phyloP scores from a whole-genome alignment of 2,797 vertebrate species.

The Artibeus jamaicensis region DNA sequence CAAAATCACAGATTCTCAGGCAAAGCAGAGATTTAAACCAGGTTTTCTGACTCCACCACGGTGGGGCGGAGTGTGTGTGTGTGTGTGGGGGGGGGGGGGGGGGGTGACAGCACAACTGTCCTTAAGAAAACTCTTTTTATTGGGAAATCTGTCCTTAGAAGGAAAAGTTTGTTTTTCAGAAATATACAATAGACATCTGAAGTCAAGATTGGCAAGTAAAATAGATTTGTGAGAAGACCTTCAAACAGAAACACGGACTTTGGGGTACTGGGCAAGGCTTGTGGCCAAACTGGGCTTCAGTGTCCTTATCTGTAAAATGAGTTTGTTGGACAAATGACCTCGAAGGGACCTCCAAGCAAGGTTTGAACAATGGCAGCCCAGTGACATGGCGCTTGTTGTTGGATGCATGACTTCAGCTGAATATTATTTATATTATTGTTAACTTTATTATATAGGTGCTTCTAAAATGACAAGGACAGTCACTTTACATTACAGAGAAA shows the following conservation, averaged over 20 bases:
- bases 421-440: neutral
- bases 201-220: neutral
- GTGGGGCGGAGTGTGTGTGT: too few relatives aligned
- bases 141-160: neutral
- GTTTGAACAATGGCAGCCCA: neutral
- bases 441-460: neutral
- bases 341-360: neutral
- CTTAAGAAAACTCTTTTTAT: neutral
- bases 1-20: neutral
- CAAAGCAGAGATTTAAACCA: neutral
- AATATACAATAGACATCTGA: neutral
- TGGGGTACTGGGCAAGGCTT: neutral
- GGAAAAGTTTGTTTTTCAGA: neutral
- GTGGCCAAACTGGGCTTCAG: neutral
- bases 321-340: neutral
- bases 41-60: neutral
- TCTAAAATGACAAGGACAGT: neutral
- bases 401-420: neutral
- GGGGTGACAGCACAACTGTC: neutral
- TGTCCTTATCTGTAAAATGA: neutral
- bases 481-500: constrained; percentile 13
- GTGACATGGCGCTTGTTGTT: neutral
- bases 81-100: neutral
- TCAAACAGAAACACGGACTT: neutral
- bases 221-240: neutral